phyloP scores from a whole-genome alignment of 2,888 invertebrate species.

The Dione juno region DNA sequence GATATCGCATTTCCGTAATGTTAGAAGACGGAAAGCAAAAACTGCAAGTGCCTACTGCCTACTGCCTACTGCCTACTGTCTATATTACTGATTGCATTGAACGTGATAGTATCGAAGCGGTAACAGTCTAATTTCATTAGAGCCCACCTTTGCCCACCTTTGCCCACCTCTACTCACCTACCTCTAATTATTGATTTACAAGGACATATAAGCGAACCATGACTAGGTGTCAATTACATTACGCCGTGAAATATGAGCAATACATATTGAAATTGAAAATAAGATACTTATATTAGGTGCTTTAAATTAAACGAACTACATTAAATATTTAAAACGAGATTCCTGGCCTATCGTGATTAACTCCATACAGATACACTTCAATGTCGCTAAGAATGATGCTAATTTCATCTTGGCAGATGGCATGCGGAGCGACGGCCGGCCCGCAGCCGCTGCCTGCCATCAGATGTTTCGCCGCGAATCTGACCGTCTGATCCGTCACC shows the following conservation, averaged over 20 bases:
- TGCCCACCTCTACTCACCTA: no score
- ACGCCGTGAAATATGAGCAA: background rate
- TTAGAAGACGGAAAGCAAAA: slow-evolving; percentile 35
- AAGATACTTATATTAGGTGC: background rate
- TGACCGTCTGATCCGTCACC: slow-evolving; percentile 6
- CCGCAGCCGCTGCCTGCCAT: slow-evolving; percentile 40
- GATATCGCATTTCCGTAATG: slow-evolving; percentile 34
- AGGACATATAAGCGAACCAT: slow-evolving; percentile 18
- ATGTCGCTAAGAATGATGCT: slow-evolving; percentile 63
- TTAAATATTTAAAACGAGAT: slow-evolving; percentile 20
- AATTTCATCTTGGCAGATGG: slow-evolving; percentile 72
- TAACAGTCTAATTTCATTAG: slow-evolving; percentile 29
- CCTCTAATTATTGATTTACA: slow-evolving; percentile 28
- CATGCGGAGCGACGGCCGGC: slow-evolving; percentile 47
- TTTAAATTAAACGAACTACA: background rate
- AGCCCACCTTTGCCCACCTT: no score
- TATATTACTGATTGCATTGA: background rate
- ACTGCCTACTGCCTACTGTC: background rate
- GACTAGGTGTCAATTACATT: slow-evolving; percentile 10
- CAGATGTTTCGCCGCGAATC: slow-evolving; percentile 31
- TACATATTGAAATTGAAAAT: background rate
- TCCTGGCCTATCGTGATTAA: slow-evolving; percentile 30
- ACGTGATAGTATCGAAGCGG: slow-evolving; percentile 8
- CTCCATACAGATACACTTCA: slow-evolving; percentile 50
- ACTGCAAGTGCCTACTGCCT: background rate